These are phyloP conservation scores for Drosophila burlai DNA, from an alignment of 1,140 invertebrate genomes.

Conservation along the genomic window DNA sequence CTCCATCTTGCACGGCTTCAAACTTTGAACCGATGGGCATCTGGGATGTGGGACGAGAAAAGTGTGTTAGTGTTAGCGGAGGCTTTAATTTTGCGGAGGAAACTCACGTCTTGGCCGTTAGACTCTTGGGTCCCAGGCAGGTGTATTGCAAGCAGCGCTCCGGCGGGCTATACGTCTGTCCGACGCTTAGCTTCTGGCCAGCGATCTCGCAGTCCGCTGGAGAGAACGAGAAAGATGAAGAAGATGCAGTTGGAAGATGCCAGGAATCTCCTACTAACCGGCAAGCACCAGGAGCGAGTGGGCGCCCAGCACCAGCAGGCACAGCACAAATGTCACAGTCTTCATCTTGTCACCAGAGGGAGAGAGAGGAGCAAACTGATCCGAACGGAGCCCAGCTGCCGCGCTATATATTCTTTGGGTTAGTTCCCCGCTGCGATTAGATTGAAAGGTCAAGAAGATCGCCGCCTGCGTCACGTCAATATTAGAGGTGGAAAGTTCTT, in stretches of 20 bases:
- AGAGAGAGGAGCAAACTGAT: slow-evolving; percentile 13
- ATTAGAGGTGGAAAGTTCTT: neutral
- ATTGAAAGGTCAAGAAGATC: slow-evolving; percentile 33
- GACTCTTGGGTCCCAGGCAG: neutral
- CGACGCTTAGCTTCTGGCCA: slow-evolving; percentile 29
- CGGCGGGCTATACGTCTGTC: slow-evolving; percentile 37
- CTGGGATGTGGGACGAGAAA: slow-evolving; percentile 1
- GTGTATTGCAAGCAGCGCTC: slow-evolving; percentile 34
- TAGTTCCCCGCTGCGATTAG: slow-evolving; percentile 24
- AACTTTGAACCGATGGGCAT: slow-evolving; percentile 20
- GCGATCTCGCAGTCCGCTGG: slow-evolving; percentile 37
- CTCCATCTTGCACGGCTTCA: slow-evolving; percentile 46
- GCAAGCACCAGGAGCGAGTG: slow-evolving; percentile 54
- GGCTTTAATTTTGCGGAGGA: accelerated
- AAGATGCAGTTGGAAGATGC: neutral
- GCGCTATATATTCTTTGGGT: slow-evolving; percentile 11
- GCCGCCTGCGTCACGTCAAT: slow-evolving; percentile 13
- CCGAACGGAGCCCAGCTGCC: neutral
- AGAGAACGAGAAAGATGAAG: too few species aligned
- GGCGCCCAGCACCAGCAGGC: slow-evolving; percentile 50
- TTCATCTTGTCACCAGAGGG: slow-evolving; percentile 31
- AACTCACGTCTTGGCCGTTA: slow-evolving; percentile 32
- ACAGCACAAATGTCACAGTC: slow-evolving; percentile 57
- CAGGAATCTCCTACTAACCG: slow-evolving; percentile 24
- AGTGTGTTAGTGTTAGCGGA: too few species aligned